Base-by-base conservation (phyloP, 2,797 vertebrate species). In the Poliocrania exsul region DNA sequence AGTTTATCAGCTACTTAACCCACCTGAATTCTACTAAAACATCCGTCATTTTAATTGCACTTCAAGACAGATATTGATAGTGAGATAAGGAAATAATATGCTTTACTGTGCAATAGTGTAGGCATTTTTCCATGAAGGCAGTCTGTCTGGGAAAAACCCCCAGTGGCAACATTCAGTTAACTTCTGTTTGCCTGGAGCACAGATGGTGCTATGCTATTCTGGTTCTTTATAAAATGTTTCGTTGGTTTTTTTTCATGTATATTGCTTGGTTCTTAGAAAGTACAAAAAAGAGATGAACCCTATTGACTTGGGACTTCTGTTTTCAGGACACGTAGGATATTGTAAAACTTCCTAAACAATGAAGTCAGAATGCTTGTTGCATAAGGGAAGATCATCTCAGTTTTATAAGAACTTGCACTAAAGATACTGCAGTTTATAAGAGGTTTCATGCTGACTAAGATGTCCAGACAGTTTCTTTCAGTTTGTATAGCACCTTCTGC, bases 1-100 rank as follows among this genome's bases (percentile, higher is more conserved):
- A 80, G 37, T 81, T 96, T 86, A 82, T 90, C 81, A 88, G 44
- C 60, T 84, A 31, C 56, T 88, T 81, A 88, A 64, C 29, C 11
- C 40, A 62, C 26, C 21, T 58, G 31, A 69, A 69, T 72, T 88
- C 50, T 90, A 10, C 58, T 86, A 44, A 88, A 91, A 75, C 24
- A 58, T 90, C 47, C 29, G 35, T 86, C 62, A 91, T 56, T 92
- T 84, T 86, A 78, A 79, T 84, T 90, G 61, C 19, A 60, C 16
- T 75, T 84, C 44, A 62, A 84, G 53, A 15, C 26, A 75, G 50
- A 54, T 89, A 74, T 57, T 74, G 81, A 65, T 64, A 92, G 75
- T 40, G 23, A 86, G 24, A 38, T 65, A 61, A 87, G 58, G 42
- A 85, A 83, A 77, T 67, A 44, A 1, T 66, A 4, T 11, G 16